A percentile compares a stretch with the other conserved stretches of the same genome.
Conservation (phyloP, 2,113 vertebrate species). For the Mungos mungo region DNA sequence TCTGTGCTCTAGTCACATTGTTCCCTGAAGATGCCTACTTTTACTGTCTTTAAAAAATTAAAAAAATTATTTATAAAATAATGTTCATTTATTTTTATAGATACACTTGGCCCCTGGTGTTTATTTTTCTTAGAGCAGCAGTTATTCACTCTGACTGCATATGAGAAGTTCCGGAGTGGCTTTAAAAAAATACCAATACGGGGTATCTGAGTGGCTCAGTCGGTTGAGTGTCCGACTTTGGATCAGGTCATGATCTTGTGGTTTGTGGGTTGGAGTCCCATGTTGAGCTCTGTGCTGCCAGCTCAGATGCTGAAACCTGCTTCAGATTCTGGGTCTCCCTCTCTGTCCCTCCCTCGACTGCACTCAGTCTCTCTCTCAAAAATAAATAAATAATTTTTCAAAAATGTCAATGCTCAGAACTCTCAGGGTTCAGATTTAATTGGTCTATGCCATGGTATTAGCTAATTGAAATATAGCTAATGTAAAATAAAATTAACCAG, state of each 20-base stretch:
- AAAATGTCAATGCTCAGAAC: not conserved
- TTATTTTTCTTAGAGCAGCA: not conserved
- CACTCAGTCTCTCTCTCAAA: too few relatives aligned
- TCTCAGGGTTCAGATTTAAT: slow-evolving; percentile 14
- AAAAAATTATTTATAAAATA: not conserved
- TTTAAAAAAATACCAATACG: slow-evolving; percentile 2
- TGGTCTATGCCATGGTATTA: not conserved
- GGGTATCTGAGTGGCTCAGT: too few relatives aligned
- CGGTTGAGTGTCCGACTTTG: too few relatives aligned
- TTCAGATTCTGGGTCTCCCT: too few relatives aligned
- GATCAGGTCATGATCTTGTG: too few relatives aligned
- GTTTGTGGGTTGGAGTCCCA: too few relatives aligned
- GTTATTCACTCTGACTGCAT: not conserved
- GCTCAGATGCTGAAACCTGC: too few relatives aligned
- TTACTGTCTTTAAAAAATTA: slow-evolving; percentile 11
- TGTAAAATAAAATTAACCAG: not conserved
- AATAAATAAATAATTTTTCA: not conserved
- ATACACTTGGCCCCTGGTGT: not conserved
- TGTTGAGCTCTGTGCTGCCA: too few relatives aligned
- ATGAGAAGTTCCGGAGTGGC: not conserved
- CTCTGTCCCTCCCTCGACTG: too few relatives aligned
- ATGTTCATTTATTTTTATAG: not conserved
- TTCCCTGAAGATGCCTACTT: not conserved
- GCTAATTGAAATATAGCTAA: slow-evolving; percentile 2
- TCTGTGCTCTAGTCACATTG: not conserved